These are phyloP conservation scores for Penaeus chinensis DNA, from an alignment of 1,140 invertebrate genomes.

Conservation along the genomic window DNA sequence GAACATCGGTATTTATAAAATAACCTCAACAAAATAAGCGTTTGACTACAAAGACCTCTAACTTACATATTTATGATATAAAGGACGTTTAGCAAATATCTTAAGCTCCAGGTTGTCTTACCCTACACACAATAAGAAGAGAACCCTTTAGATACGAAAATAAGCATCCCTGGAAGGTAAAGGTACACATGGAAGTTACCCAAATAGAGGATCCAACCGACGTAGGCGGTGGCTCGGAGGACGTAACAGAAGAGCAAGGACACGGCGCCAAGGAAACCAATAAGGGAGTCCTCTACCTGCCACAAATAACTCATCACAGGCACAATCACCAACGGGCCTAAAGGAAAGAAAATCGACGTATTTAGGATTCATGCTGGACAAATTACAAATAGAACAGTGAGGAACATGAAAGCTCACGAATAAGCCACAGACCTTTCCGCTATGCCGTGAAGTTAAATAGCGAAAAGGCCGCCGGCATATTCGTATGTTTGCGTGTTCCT, in stretches of 20 bases:
- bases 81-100: too few relatives aligned
- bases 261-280: conserved; percentile 29
- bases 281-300: conserved; percentile 12
- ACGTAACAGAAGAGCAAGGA: conserved; percentile 18
- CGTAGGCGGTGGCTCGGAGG: conserved; percentile 15
- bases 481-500: too few relatives aligned
- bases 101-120: too few relatives aligned
- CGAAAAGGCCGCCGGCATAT: too few relatives aligned
- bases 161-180: background rate
- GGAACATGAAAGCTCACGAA: too few relatives aligned
- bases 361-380: background rate
- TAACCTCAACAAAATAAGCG: too few relatives aligned
- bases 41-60: too few relatives aligned
- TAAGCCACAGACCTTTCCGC: too few relatives aligned
- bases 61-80: too few relatives aligned
- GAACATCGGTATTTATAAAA: too few relatives aligned
- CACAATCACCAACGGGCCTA: conserved; percentile 20
- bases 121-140: too few relatives aligned
- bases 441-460: too few relatives aligned
- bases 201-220: conserved; percentile 24
- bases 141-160: background rate
- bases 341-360: background rate
- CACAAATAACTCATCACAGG: conserved; percentile 32
- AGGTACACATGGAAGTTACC: background rate
- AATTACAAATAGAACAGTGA: background rate